A percentile compares a stretch with the other conserved stretches of the same genome.
Conservation (phyloP, 2,113 vertebrate species). For the Tautogolabrus adspersus region DNA sequence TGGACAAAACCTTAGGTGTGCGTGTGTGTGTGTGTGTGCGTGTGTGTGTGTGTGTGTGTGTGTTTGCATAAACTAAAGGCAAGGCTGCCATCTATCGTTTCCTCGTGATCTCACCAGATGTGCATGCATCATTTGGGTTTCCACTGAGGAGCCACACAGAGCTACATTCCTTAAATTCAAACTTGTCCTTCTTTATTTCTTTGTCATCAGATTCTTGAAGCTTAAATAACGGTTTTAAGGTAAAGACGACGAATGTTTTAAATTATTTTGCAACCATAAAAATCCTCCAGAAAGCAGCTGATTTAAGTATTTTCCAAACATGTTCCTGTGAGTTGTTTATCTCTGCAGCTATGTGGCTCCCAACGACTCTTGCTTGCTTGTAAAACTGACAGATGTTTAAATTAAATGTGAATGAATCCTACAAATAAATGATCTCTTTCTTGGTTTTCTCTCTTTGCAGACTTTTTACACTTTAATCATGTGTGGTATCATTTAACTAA, state of each 20-base stretch:
- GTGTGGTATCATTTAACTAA: too few species aligned
- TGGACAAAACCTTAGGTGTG: background rate
- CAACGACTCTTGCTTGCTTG: too few species aligned
- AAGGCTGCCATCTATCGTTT: slow-evolving; percentile 77
- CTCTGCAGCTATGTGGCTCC: too few species aligned
- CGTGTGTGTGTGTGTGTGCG: slow-evolving; percentile 20
- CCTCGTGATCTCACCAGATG: slow-evolving; percentile 16
- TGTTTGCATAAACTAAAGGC: slow-evolving; percentile 53
- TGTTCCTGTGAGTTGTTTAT: too few species aligned
- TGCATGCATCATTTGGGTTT: slow-evolving; percentile 2
- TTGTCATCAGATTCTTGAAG: background rate
- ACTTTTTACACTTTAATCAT: too few species aligned
- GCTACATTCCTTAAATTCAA: background rate
- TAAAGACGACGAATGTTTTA: background rate
- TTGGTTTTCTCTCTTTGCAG: background rate
- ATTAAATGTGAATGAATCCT: background rate
- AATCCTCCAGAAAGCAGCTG: background rate
- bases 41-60: slow-evolving; percentile 14
- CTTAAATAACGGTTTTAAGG: background rate
- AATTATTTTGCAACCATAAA: background rate
- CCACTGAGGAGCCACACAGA: slow-evolving; percentile 7
- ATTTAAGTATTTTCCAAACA: too few species aligned
- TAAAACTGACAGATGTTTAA: too few species aligned
- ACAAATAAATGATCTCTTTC: background rate
- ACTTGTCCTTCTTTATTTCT: background rate